phyloP scores from a whole-genome alignment of 2,113 vertebrate genomes.

The Globicephala melas region DNA sequence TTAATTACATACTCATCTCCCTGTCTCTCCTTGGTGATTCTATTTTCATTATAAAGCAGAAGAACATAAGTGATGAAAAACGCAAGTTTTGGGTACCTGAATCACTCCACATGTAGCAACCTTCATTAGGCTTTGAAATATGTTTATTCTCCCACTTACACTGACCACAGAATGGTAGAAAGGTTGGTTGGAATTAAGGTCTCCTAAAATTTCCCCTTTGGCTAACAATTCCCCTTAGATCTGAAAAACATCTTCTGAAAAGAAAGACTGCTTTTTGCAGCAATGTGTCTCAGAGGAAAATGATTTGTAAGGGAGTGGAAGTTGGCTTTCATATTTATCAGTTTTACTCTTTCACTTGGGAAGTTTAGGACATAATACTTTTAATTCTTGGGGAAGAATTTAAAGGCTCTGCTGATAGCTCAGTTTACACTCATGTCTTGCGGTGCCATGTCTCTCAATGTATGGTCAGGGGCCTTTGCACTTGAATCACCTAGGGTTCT shows the following conservation, averaged over 20 bases:
- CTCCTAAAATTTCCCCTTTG: neutral
- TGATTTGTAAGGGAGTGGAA: neutral
- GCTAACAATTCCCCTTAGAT: neutral
- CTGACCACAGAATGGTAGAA: neutral
- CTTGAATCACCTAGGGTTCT: neutral
- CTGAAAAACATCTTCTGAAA: neutral
- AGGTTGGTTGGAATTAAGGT: constrained; percentile 14
- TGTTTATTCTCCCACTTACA: neutral
- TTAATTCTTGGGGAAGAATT: neutral
- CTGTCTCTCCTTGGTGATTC: neutral
- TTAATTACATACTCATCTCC: neutral
- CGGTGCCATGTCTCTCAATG: neutral
- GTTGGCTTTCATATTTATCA: neutral
- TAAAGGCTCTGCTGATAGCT: neutral
- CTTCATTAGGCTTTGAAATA: neutral
- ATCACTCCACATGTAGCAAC: neutral
- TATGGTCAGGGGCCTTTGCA: neutral
- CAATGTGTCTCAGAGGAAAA: neutral
- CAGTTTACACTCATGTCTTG: neutral
- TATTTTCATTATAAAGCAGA: constrained; percentile 13
- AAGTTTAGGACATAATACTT: neutral
- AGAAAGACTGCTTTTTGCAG: neutral
- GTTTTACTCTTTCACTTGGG: neutral
- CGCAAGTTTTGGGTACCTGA: neutral
- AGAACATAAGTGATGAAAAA: constrained; percentile 14